phyloP scores from a whole-genome alignment of 2,113 vertebrate species.

The Gorilla gorilla region DNA sequence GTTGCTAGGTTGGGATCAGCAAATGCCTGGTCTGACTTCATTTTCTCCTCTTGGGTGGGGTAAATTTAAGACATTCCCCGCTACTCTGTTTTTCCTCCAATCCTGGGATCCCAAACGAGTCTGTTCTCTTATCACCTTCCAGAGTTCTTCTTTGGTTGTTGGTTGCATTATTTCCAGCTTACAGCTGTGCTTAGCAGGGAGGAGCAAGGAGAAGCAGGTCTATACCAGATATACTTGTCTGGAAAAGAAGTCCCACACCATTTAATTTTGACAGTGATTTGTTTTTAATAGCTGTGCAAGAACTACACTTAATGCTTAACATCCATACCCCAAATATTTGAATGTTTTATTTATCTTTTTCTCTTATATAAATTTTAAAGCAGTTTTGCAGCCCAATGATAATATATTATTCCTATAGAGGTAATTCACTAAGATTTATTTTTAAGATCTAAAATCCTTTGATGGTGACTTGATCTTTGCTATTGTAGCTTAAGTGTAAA shows the following conservation, averaged over 20 bases:
- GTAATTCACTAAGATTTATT: not conserved
- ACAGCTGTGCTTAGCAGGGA: not conserved
- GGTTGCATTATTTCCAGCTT: not conserved
- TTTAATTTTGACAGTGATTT: not conserved
- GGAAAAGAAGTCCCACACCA: not conserved
- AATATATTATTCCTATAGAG: not conserved
- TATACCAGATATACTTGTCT: not conserved
- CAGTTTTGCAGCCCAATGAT: not conserved
- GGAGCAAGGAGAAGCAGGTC: not conserved
- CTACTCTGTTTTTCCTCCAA: not conserved
- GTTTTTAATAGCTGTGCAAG: not conserved
- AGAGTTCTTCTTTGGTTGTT: not conserved
- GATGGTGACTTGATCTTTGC: not conserved
- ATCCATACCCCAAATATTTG: not conserved
- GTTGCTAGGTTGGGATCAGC: not conserved
- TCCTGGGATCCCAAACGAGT: not conserved
- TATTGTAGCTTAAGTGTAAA: not conserved
- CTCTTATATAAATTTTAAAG: not conserved
- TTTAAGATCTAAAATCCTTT: not conserved
- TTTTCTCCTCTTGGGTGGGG: not conserved
- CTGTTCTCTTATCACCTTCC: not conserved
- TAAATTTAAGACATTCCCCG: rapidly evolving
- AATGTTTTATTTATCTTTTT: not conserved
- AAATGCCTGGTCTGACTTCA: not conserved
- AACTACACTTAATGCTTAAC: not conserved